Evolutionary conservation across 2,797 vertebrate species (phyloP).

Genomic region (Acrocephalus scirpaceus): DNA sequence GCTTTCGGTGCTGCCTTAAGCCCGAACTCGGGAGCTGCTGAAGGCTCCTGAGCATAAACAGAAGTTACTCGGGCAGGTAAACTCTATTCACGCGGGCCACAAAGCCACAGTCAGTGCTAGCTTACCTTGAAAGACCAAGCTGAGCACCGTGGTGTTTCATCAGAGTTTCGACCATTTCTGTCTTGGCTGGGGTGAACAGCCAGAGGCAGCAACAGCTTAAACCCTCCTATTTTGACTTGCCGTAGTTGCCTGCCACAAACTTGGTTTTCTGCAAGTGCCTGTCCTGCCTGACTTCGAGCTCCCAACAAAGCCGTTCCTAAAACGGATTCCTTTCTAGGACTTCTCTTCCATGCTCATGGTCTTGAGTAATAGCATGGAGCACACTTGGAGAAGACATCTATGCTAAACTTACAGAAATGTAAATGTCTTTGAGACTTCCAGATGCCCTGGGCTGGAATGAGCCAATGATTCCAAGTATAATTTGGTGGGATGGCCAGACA

Average conservation of each 20-base stretch:
- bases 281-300: neutral
- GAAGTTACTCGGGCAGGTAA: neutral
- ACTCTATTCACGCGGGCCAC: neutral
- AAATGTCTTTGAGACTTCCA: neutral
- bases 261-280: neutral
- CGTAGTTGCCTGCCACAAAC: rapidly evolving
- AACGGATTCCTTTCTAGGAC: neutral
- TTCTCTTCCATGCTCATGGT: rapidly evolving
- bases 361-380: neutral
- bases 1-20: rapidly evolving
- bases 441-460: neutral
- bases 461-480: neutral
- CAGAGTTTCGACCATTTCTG: neutral
- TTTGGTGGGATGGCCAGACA: neutral
- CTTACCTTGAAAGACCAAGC: neutral
- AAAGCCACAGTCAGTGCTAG: neutral
- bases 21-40: rapidly evolving
- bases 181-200: neutral
- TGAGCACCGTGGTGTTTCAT: neutral
- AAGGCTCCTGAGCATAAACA: neutral
- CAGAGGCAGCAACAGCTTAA: neutral
- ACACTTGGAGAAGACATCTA: neutral
- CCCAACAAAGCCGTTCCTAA: neutral
- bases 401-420: rapidly evolving
- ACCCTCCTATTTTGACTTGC: neutral